phyloP scores from a whole-genome alignment of 2,113 vertebrate genomes.

The Catharus bicknelli region DNA sequence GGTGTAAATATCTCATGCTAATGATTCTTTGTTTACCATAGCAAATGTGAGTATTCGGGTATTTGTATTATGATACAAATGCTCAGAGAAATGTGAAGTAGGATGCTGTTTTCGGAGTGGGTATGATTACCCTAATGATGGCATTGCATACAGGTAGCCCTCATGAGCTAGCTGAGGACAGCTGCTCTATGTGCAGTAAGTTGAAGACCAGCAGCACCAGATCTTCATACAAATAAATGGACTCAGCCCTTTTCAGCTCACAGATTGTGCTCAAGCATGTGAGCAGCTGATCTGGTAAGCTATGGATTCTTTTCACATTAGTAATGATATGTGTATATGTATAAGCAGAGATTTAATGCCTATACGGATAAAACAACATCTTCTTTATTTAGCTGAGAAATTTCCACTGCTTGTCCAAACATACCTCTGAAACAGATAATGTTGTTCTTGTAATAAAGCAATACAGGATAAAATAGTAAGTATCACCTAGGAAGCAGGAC shows the following conservation, averaged over 20 bases:
- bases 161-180: accelerated
- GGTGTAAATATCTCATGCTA: not conserved
- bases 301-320: not conserved
- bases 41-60: too few species aligned
- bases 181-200: not conserved
- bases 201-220: not conserved
- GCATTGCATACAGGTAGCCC: not conserved
- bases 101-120: not conserved
- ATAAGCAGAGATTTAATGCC: not conserved
- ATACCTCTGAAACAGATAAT: not conserved
- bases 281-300: not conserved
- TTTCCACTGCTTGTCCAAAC: not conserved
- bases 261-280: not conserved
- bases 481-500: not conserved
- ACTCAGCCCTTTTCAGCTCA: not conserved
- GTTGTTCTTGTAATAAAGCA: not conserved
- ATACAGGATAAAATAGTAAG: not conserved
- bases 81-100: not conserved
- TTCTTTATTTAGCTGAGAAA: not conserved
- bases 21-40: not conserved
- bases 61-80: not conserved
- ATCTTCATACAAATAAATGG: not conserved
- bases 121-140: accelerated
- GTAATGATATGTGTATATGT: not conserved
- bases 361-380: not conserved